Evolutionary conservation across 2,888 invertebrate species (phyloP), one percentile per base, ranked within the genome.

Genomic region (Mesorhabditis sp.): DNA sequence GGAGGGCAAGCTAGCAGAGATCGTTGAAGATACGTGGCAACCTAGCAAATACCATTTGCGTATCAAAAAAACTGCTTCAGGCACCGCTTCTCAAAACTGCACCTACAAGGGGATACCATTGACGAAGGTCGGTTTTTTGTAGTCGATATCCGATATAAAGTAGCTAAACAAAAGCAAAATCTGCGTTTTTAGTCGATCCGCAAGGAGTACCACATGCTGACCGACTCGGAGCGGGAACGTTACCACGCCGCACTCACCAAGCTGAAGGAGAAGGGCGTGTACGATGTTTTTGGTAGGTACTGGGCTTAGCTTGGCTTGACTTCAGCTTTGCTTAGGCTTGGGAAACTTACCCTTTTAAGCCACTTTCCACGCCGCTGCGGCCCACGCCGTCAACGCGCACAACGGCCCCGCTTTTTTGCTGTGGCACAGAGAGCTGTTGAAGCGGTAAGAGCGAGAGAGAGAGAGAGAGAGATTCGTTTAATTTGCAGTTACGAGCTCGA

Each of bases 401-500:
- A 50, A 50, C 58, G 58, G 58, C 7, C 58, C 58, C 1, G 58
- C 58, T 50, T 50, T 50, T n/a, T 2, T 50, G 1, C 58, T 50
- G 2, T 50, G 58, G 58, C 58, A 50, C 2, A 50, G 58, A 50
- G 58, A 50, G 58, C 58, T 50, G 58, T n/a, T 2, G 58, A 50
- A 50, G n/a, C 7, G 58, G 58, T 50, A n/a, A 13, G 28, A 13
- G 28, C 28, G 28, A 28, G n/a, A n/a, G n/a, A n/a, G n/a, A n/a
- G n/a, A n/a, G n/a, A n/a, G n/a, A n/a, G n/a, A n/a, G n/a, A n/a
- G n/a, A n/a, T n/a, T n/a, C n/a, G n/a, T n/a, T n/a, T n/a, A n/a
- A n/a, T 50, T 50, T 50, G 50, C n/a, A 50, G n/a, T 50, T 50
- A 50, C n/a, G 58, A 50, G 58, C 58, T 50, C 7, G 58, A 50